Evolutionary conservation across 2,888 invertebrate genomes (phyloP), one percentile per base, ranked within the genome.

Genomic region (Celastrina argiolus): DNA sequence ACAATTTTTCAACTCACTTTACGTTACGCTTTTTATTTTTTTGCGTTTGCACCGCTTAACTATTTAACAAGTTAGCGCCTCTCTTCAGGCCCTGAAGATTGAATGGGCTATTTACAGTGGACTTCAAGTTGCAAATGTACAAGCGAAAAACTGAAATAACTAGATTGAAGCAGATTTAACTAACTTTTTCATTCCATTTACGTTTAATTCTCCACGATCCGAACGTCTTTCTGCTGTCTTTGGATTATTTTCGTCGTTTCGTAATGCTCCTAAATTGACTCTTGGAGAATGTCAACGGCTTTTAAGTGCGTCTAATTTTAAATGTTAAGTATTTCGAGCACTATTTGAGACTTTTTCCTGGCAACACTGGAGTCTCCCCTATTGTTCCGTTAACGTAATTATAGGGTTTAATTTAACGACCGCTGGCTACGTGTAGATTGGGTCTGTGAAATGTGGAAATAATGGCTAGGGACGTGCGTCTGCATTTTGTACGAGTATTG

Each of bases 401-500:
- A 72, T 69, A 66, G 69, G 63, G 69, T 66, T 70, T 72, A 71
- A 72, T 70, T 71, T 69, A 69, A 70, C 51, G 68, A 61, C 69
- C 74, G 74, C 69, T 71, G 74, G 68, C 68, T 73, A 75, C 65
- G 66, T 67, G 69, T 67, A 68, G 70, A 69, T 69, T 69, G 65
- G 63, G 67, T 68, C 58, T 65, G 63, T 36, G 63, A 67, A 66
- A 66, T 42, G 64, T 67, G 66, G 26, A 51, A 61, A 63, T 67
- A 70, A 67, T 64, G 69, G 66, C 51, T 36, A 41, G 63, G 63
- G 68, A 56, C 69, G 68, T 72, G 71, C 70, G 75, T 69, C 73
- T 71, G 63, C 70, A 74, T 75, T 76, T 80, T 73, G 73, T 75
- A 70, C 56, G 36, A 41, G n/a, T 68, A 65, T 68, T 67, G 68